Evolutionary conservation across 2,888 invertebrate species (phyloP), one percentile per base, ranked within the genome.

Genomic region (Antitype chi): DNA sequence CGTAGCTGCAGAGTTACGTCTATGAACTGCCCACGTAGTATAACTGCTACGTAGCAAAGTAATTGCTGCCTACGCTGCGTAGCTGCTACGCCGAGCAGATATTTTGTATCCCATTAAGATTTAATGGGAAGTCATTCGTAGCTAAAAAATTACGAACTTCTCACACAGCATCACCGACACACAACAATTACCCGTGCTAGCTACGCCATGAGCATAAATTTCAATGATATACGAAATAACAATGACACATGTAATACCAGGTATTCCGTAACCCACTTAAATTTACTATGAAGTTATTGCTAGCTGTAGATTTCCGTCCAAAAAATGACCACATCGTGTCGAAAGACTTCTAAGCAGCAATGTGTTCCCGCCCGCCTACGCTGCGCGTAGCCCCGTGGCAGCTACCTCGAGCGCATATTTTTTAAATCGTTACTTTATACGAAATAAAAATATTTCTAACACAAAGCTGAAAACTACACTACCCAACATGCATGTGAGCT

Each of bases 291-390:
- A 68, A 57, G 20, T 80, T 60, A 63, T 43, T 55, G 2, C 55
- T 67, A 74, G 68, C 67, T 67, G 52, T 47, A 59, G 70, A 78
- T 53, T 43, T 55, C 59, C 63, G 66, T 70, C 49, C 38, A 60
- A 32, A 20, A 43, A 59, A 60, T 67, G 20, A 72, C 64, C 62
- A 68, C 59, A 25, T 32, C 28, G 52, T 43, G 38, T 53, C 68
- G 52, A 47, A 47, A 66, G 62, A 69, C 59, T 69, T 64, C 64
- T 74, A 80, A 77, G 70, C 55, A 49, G 38, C 53, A 67, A 59
- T 32, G 38, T 68, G 47, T 59, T 13, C 25, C n/a, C 38, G 43
- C 11, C 68, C 80, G 63, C 87, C 86, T 78, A 87, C 81, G 72
- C 72, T 73, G 55, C 68, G 32, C 70, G 77, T 78, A 79, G 62